Evolutionary conservation across 2,888 invertebrate species (phyloP).

Genomic region (Zelleria hepariella): DNA sequence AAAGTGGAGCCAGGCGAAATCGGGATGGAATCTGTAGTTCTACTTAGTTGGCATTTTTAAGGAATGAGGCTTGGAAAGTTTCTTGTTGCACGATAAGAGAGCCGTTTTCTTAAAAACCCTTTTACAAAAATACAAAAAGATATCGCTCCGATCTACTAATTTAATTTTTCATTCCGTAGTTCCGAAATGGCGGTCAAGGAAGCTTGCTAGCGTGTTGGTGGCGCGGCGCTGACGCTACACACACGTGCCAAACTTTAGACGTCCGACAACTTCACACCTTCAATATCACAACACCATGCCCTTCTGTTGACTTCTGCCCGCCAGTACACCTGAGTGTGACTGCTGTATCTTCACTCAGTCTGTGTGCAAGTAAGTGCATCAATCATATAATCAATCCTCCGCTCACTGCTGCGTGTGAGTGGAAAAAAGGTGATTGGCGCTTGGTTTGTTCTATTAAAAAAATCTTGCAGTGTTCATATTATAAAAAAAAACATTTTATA

Average conservation of each 20-base stretch:
- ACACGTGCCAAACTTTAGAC: slow-evolving; percentile 57
- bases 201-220: slow-evolving; percentile 73
- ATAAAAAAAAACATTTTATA: too few species aligned
- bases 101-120: too few species aligned
- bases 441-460: too few species aligned
- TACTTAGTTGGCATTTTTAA: too few species aligned
- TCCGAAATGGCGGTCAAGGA: slow-evolving; percentile 69
- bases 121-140: too few species aligned
- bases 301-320: slow-evolving; percentile 60
- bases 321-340: slow-evolving; percentile 65
- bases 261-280: slow-evolving; percentile 56
- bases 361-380: slow-evolving; percentile 75
- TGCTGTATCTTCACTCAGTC: slow-evolving; percentile 59
- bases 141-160: background rate
- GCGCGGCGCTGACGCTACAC: slow-evolving; percentile 51
- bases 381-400: too few species aligned
- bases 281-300: slow-evolving; percentile 62
- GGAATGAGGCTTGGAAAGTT: too few species aligned
- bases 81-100: too few species aligned
- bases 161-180: slow-evolving; percentile 26
- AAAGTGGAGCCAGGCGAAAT: too few species aligned
- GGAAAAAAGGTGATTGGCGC: too few species aligned
- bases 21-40: too few species aligned
- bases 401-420: too few species aligned
- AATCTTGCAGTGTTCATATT: background rate